Base-by-base conservation (phyloP, 2,888 invertebrate genomes). In the Lasioglossum lativentre region DNA sequence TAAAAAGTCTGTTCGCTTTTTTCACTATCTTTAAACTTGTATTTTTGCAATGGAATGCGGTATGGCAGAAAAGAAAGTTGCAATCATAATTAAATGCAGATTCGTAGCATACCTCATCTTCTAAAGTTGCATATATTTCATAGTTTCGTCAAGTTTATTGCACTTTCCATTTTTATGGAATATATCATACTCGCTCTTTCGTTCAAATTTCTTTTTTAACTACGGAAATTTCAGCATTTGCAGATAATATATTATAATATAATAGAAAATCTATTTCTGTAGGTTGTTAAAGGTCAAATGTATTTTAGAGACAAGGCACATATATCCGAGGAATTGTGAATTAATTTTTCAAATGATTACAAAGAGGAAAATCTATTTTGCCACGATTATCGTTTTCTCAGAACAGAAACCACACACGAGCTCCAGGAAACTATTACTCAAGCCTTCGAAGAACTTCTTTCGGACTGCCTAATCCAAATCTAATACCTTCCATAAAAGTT, bases 401-500 rank as follows among this genome's bases (percentile, higher is more conserved):
- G 23, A 16, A 38, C 45, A 5, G 5, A 34, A 59, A 56, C 30
- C 16, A 52, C 8, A n/a, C n/a, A 68, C 34, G 14, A 23, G 2
- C 70, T 70, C 38, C 27, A 8, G 27, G 79, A 82, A 82, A 30
- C 68, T n/a, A 16, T 66, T 59, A 56, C 10, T 42, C 16, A 30
- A 68, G 68, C 56, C 16, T 82, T 74, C 38, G 4, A 14, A 16
- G 23, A 74, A 59, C 19, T 16, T 47, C 42, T 66, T 81, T 75
- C 19, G 27, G 38, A 63, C 38, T 19, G 16, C 14, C 40, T 81
- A 81, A 83, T 82, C 74, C 45, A 16, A 16, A 47, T 59, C 74
- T 70, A 79, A 82, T 82, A 68, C 73, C 56, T 27, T 59, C 68
- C n/a, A 82, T 73, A 56, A 74, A 79, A 19, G 66, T 74, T 79